Conservation (phyloP, 2,113 vertebrate species). For the Tachysurus vachellii region DNA sequence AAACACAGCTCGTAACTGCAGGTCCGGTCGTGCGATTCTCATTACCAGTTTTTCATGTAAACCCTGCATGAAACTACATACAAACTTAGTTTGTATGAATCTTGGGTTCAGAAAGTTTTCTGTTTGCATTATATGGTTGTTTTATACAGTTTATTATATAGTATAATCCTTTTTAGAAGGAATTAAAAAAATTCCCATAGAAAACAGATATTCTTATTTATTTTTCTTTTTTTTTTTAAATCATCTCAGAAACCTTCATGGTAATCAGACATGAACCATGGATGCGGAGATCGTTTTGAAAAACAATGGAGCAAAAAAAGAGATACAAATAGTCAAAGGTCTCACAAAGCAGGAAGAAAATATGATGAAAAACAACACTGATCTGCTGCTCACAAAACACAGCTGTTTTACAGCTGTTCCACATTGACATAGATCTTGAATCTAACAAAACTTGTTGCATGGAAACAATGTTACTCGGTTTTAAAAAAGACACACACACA, state of each 20-base stretch:
- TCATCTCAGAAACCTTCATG: neutral
- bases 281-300: neutral
- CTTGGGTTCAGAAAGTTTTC: neutral
- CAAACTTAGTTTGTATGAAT: too few species aligned
- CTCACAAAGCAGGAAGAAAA: neutral
- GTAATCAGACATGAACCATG: neutral
- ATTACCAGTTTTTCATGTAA: too few species aligned
- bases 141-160: too few species aligned
- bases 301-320: neutral
- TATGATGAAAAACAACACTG: neutral
- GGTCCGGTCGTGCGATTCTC: too few species aligned
- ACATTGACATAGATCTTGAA: neutral
- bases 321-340: neutral
- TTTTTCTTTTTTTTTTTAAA: neutral
- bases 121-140: neutral
- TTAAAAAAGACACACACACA: neutral
- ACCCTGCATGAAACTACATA: too few species aligned
- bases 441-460: conserved; percentile 8
- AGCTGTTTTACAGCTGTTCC: conserved; percentile 25
- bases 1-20: too few species aligned
- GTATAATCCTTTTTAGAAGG: neutral
- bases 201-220: neutral
- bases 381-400: neutral
- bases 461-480: conserved; percentile 4
- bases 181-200: neutral